Evolutionary conservation across 2,888 invertebrate species (phyloP).

Genomic region (Mallateleia sp.): DNA sequence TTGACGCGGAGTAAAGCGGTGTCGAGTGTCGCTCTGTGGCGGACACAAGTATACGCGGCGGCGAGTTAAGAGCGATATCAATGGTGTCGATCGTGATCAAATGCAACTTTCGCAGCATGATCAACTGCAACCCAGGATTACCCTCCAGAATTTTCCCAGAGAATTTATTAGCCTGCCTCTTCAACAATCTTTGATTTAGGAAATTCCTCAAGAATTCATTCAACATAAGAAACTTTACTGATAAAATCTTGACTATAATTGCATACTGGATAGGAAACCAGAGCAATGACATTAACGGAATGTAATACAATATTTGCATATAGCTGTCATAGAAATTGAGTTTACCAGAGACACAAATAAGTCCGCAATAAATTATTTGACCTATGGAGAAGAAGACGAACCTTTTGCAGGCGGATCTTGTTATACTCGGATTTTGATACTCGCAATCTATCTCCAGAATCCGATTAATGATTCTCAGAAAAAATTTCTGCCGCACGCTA

Average conservation of each 20-base stretch:
- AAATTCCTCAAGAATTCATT: slow-evolving; percentile 18
- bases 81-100: too few species aligned
- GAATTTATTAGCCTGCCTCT: not conserved
- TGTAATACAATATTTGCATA: slow-evolving; percentile 18
- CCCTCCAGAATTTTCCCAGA: not conserved
- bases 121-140: not conserved
- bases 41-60: too few species aligned
- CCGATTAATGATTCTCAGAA: slow-evolving; percentile 27
- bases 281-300: slow-evolving; percentile 24
- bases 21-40: too few species aligned
- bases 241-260: slow-evolving; percentile 14
- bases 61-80: too few species aligned
- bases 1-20: too few species aligned
- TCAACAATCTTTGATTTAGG: not conserved
- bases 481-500: slow-evolving; percentile 5
- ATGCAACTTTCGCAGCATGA: not conserved
- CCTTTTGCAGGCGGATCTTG: not conserved
- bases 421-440: slow-evolving; percentile 1
- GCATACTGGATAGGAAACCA: slow-evolving; percentile 54
- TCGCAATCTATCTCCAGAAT: slow-evolving; percentile 29
- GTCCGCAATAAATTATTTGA: not conserved
- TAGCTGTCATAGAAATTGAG: slow-evolving; percentile 26
- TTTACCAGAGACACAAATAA: slow-evolving; percentile 12
- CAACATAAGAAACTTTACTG: not conserved
- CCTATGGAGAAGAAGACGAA: slow-evolving; percentile 10